Base-by-base conservation (phyloP, 2,888 invertebrate genomes). In the Lottia scabra region DNA sequence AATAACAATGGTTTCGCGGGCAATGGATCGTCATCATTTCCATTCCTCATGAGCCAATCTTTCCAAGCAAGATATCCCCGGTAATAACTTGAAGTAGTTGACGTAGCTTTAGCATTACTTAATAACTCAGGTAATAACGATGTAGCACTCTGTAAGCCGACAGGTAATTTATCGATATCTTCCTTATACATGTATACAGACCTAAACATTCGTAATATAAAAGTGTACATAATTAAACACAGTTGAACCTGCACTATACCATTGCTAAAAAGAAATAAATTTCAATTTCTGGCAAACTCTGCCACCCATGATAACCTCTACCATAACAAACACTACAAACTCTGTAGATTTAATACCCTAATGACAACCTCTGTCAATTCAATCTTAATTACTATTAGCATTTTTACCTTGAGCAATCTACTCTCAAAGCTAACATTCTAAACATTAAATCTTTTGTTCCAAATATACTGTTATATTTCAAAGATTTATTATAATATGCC, bases 1-100 rank as follows among this genome's bases (percentile, higher is more conserved):
- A 70, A 44, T 27, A 46, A 65, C 23, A 70, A 45, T 12, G 26
- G 48, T 27, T 65, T 70, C 6, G 70, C 70, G 43, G 48, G 70
- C 19, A 70, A 70, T 45, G 45, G 45, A 56, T 56, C 23, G n/a
- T 63, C 64, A 1, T 23, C 15, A 15, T 46, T 23, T 16, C 30
- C 23, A n/a, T 65, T 43, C 23, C 45, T 19, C n/a, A 26, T 23
- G 44, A 44, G 45, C 63, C 65, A 70, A 2, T 27, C n/a, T 26
- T 70, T 65, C 70, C 70, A 70, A 23, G 19, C 43, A 26, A 44
- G 62, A 66, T 45, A 44, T 23, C 66, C 16, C 12, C 38, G 2
- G 46, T 48, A 56, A 70, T 46, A 70, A 30, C 19, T 48, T 65
- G 43, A 46, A 46, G 13, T 48, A 6, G 48, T 48, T 19, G 48